These are phyloP conservation scores for Corydoras maculifer DNA, from an alignment of 2,113 vertebrate species.

Conservation along the genomic window DNA sequence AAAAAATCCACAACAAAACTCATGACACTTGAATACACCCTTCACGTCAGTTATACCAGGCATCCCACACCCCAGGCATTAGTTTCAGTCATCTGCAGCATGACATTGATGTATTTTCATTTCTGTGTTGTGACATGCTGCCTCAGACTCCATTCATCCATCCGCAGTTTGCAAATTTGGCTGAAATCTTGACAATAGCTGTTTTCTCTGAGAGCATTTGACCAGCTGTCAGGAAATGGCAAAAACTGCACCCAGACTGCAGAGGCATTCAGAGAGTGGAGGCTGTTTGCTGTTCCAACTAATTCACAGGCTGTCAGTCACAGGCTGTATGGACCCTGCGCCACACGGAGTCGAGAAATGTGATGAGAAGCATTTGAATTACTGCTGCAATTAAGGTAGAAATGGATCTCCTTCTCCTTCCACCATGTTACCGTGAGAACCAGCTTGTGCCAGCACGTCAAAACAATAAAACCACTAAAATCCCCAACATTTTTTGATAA, in stretches of 20 bases:
- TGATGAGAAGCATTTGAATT: not conserved
- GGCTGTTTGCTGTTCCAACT: not conserved
- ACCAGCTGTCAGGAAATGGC: not conserved
- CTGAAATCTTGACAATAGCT: not conserved
- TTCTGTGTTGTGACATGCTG: not conserved
- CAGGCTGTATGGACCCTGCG: not conserved
- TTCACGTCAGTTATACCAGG: not conserved
- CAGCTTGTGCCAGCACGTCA: no score
- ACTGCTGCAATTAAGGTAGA: no score
- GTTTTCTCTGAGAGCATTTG: not conserved
- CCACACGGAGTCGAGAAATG: not conserved
- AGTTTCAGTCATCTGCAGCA: not conserved
- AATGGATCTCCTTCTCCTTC: no score
- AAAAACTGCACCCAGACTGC: not conserved
- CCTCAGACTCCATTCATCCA: not conserved
- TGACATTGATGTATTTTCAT: slow-evolving; percentile 3
- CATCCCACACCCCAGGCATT: not conserved
- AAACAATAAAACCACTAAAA: no score
- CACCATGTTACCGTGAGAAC: no score
- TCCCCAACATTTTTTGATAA: no score
- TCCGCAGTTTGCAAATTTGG: not conserved
- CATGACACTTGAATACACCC: not conserved
- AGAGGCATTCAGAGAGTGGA: not conserved
- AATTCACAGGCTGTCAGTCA: not conserved
- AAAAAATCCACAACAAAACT: no score